These are phyloP conservation scores for Paradisaea rubra DNA, from an alignment of 2,113 vertebrate genomes.

Conservation along the genomic window DNA sequence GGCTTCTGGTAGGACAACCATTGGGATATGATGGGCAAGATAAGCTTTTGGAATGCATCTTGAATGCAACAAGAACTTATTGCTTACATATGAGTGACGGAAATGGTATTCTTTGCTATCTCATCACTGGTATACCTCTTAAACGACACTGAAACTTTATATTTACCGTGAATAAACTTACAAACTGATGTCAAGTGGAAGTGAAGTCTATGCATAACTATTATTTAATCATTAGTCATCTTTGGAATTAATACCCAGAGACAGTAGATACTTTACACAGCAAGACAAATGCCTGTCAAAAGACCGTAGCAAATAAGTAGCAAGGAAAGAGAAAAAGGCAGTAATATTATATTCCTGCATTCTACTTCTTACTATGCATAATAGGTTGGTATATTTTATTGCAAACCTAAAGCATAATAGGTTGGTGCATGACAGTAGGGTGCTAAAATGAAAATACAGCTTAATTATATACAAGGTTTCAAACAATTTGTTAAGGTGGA, in stretches of 20 bases:
- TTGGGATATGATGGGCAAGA: not conserved
- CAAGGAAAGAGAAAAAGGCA: slow-evolving; percentile 15
- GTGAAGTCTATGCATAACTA: not conserved
- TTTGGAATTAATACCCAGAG: not conserved
- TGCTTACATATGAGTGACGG: not conserved
- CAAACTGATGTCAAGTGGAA: not conserved
- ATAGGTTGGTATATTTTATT: slow-evolving; percentile 19
- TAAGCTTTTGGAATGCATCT: not conserved
- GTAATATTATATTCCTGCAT: not conserved
- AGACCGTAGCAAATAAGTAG: not conserved
- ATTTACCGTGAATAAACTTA: not conserved
- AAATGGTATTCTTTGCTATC: not conserved
- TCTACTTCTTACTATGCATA: not conserved
- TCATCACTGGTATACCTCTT: not conserved
- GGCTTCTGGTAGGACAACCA: not conserved
- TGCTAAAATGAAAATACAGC: slow-evolving; percentile 45
- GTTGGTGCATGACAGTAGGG: not conserved
- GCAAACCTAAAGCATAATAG: slow-evolving; percentile 2
- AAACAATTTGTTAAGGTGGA: slow-evolving; percentile 18
- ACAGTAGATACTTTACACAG: not conserved
- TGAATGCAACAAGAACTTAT: not conserved
- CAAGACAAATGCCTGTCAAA: slow-evolving; percentile 20
- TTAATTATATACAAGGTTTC: slow-evolving; percentile 25
- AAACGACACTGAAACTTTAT: not conserved
- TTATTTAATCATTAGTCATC: slow-evolving; percentile 39